phyloP scores from a whole-genome alignment of 2,888 invertebrate genomes.

The Melanostoma scalare region DNA sequence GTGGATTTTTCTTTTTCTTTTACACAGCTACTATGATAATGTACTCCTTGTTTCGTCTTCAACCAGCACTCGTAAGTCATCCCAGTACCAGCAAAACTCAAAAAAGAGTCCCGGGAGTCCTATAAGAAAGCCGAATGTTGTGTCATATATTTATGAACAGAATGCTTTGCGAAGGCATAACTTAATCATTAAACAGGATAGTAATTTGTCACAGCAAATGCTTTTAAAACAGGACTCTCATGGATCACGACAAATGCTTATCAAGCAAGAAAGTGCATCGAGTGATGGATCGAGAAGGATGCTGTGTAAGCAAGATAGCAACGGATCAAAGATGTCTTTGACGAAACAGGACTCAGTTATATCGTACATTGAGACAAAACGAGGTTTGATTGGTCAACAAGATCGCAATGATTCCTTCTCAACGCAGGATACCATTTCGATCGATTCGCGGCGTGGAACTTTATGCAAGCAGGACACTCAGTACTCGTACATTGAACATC shows the following conservation, averaged over 20 bases:
- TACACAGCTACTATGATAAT: slow-evolving; percentile 88
- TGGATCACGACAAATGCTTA: slow-evolving; percentile 81
- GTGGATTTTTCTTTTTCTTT: background rate
- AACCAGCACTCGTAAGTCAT: slow-evolving; percentile 92
- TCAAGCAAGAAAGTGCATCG: slow-evolving; percentile 81
- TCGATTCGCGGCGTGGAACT: slow-evolving; percentile 79
- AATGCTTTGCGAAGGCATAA: slow-evolving; percentile 80
- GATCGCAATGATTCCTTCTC: slow-evolving; percentile 77
- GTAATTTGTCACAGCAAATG: slow-evolving; percentile 81
- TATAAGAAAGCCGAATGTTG: slow-evolving; percentile 82
- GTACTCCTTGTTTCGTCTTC: slow-evolving; percentile 93
- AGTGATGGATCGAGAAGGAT: slow-evolving; percentile 81
- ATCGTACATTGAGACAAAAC: slow-evolving; percentile 81
- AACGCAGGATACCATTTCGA: slow-evolving; percentile 80
- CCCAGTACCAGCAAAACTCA: slow-evolving; percentile 90
- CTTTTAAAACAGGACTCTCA: slow-evolving; percentile 82
- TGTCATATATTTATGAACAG: slow-evolving; percentile 84
- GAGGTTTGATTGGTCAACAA: slow-evolving; percentile 75
- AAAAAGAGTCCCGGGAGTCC: slow-evolving; percentile 83
- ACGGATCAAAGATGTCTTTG: slow-evolving; percentile 80
- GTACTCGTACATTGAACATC: slow-evolving; percentile 76
- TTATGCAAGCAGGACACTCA: slow-evolving; percentile 77
- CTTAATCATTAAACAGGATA: slow-evolving; percentile 81
- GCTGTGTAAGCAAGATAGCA: slow-evolving; percentile 81
- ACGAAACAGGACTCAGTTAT: slow-evolving; percentile 82